Base-by-base conservation (phyloP, 2,888 invertebrate genomes). In the Thera britannica region DNA sequence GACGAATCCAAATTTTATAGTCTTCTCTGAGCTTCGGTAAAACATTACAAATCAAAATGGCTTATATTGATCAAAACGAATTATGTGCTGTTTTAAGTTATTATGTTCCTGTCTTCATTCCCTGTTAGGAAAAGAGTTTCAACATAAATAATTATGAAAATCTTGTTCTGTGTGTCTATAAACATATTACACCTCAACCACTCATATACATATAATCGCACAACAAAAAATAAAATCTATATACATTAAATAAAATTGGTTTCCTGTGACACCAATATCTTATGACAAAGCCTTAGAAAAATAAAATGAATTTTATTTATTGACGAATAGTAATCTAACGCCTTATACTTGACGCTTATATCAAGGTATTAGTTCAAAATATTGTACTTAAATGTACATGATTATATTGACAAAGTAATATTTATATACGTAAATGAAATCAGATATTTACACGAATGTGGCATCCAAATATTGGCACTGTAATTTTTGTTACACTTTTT, bases 201-300 rank as follows among this genome's bases (percentile, higher is more conserved):
- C 70, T 70, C 60, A 68, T 62, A 56, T 12, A 34, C 62, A 67
- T 60, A 67, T 51, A 52, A 65, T 71, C 75, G 73, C 75, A 76
- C 75, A 76, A 70, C 44, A 56, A 52, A 70, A 67, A 72, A 65
- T 49, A 49, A 8, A 41, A 52, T 70, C 23, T 70, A 66, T 69
- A 46, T 51, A 41, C 67, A 58, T 58, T 12, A 38, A 46, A 65
- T 56, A 68, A 71, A 54, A 71, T 72, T 65, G 60, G 70, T 72
- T 71, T 72, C 70, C 68, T 38, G 58, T 69, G 70, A 73, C 70
- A 72, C 58, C 11, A 36, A 38, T n/a, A 51, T 59, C 56, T 68
- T 67, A 34, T 58, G 65, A 72, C 65, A 36, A 58, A 66, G 68
- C 2, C 41, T 35, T 62, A 57, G 58, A 44, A 63, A 58, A 64